Evolutionary conservation across 2,797 vertebrate species (phyloP), one percentile per base, ranked within the genome.

Genomic region (Aeoliscus strigatus): DNA sequence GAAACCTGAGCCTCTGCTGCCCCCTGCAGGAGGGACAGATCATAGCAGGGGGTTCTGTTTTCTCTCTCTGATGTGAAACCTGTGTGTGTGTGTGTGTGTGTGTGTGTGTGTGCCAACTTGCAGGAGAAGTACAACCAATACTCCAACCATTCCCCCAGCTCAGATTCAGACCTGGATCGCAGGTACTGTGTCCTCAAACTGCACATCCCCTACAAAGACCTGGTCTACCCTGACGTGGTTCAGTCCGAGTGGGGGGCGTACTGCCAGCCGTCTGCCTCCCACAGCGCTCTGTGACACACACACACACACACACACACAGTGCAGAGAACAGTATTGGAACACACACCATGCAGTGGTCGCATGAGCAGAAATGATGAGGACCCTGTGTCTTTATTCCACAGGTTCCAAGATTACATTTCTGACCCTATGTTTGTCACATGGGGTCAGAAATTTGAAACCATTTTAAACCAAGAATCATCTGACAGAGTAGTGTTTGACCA

Each of bases 101-200:
- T 42, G 9, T 46, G 14, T 30, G 17, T 31, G 13, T 29, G 16
- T 55, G 23, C 54, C 14, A 40, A 6, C 28, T 24, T 39, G 8
- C 80, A 96, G 94, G 94, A 93, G 51, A 90, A 89, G 84, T 89
- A 83, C 74, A 91, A 88, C 45, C 62, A 81, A 53, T 92, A 85
- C 71, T 87, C 89, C 52, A 93, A 93, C 72, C 84, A 90, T 27
- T 89, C 91, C 13, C 89, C 90, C 4, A 90, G 89, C 14, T 80
- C 77, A 2, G 90, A 91, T 13, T 91, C 92, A 1, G 94, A 97
- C 60, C 47, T 92, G 74, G 94, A 97, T 62, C 91, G 89, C 86
- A 96, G 94, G 94, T 97, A 92, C 72, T 87, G 84, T 87, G 86
- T 88, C 58, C 80, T 89, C 49, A 87, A 87, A 80, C 79, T 88